A percentile compares a stretch with the other conserved stretches of the same genome.
These are phyloP conservation scores for Tupiocoris notatus DNA, from an alignment of 2,888 invertebrate genomes.

Conservation along the genomic window DNA sequence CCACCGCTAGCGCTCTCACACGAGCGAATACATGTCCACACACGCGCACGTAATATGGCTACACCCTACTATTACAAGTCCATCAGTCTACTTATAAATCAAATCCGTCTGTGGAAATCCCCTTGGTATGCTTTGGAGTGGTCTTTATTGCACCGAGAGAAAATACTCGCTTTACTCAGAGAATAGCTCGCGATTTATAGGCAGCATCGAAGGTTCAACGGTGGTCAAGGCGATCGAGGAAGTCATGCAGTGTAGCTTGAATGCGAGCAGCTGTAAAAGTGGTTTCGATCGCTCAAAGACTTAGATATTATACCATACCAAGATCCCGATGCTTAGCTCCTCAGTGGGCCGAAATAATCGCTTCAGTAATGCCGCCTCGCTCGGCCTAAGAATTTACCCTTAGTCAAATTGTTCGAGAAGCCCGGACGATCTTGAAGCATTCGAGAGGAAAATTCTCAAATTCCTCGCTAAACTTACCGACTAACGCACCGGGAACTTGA, in stretches of 20 bases:
- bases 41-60: not conserved
- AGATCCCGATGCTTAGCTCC: not conserved
- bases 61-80: slow-evolving; percentile 32
- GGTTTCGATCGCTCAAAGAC: not conserved
- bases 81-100: slow-evolving; percentile 39
- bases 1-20: no score
- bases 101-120: slow-evolving; percentile 32
- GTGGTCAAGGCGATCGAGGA: no score
- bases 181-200: no score
- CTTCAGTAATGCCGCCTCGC: not conserved
- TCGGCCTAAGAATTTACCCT: slow-evolving; percentile 1
- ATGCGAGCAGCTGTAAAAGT: not conserved
- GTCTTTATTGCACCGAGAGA: slow-evolving; percentile 16
- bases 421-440: not conserved
- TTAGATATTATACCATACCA: not conserved
- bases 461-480: not conserved
- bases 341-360: slow-evolving; percentile 14
- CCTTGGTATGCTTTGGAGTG: not conserved
- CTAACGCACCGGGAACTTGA: not conserved
- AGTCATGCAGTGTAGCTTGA: not conserved
- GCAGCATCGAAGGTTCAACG: no score
- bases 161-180: no score
- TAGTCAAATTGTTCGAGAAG: not conserved
- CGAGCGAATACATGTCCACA: not conserved
- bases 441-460: not conserved